Evolutionary conservation across 2,888 invertebrate species (phyloP).

Genomic region (Lysandra coridon): DNA sequence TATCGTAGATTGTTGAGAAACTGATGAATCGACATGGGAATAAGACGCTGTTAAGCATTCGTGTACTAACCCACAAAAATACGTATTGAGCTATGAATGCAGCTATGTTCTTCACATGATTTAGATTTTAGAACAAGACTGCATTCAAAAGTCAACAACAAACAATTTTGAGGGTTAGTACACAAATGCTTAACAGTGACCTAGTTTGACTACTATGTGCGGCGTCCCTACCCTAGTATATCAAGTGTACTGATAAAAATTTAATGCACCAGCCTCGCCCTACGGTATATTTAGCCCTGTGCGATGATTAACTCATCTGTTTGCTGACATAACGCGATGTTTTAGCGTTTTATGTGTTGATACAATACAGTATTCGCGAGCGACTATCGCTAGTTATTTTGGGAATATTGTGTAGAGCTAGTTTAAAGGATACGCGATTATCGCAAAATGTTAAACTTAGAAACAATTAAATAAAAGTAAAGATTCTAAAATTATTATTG

Average conservation of each 20-base stretch:
- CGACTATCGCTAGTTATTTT: neutral
- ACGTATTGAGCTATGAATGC: too few species aligned
- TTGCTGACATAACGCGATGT: constrained; percentile 12
- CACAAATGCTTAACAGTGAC: too few species aligned
- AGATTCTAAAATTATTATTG: neutral
- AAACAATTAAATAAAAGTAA: too few species aligned
- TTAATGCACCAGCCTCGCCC: constrained; percentile 7
- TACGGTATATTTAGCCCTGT: constrained; percentile 3
- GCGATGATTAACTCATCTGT: constrained; percentile 16
- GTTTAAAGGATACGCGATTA: neutral
- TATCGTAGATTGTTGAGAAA: too few species aligned
- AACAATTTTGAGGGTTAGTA: too few species aligned
- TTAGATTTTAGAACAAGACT: too few species aligned
- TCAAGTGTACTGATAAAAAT: constrained; percentile 12
- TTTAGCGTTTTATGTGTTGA: constrained; percentile 18
- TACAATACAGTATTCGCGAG: neutral
- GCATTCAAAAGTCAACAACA: too few species aligned
- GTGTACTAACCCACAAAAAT: too few species aligned
- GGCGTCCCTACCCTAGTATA: neutral
- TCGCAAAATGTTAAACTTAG: too few species aligned
- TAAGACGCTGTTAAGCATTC: too few species aligned
- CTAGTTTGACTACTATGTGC: neutral
- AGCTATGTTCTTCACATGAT: too few species aligned
- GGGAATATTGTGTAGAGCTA: neutral
- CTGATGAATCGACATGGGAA: too few species aligned